A percentile compares a stretch with the other conserved stretches of the same genome.
Conservation (phyloP, 2,797 vertebrate species). For the Xenopus petersii region DNA sequence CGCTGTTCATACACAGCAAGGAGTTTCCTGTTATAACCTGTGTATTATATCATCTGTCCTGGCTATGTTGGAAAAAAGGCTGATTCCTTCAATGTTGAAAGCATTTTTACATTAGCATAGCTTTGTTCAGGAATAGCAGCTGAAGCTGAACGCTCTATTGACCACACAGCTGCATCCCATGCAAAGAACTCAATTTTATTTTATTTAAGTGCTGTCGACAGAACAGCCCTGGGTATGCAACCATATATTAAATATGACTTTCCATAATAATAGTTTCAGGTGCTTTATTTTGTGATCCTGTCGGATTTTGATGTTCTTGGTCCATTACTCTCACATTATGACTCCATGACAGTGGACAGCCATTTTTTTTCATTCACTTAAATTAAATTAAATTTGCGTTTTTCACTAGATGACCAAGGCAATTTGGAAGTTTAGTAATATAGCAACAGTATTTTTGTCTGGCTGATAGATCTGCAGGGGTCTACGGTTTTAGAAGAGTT, state of each 20-base stretch:
- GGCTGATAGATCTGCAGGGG: background rate
- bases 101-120: background rate
- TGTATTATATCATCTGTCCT: background rate
- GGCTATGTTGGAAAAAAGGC: background rate
- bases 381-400: background rate
- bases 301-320: background rate
- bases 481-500: background rate
- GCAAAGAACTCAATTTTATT: background rate
- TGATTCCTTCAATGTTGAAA: background rate
- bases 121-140: background rate
- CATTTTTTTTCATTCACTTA: background rate
- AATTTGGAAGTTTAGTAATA: background rate
- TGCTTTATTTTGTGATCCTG: background rate
- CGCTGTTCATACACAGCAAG: conserved; percentile 5
- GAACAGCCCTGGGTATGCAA: conserved; percentile 1
- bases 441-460: background rate
- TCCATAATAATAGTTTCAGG: background rate
- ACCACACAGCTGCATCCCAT: background rate
- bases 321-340: conserved; percentile 9
- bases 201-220: conserved; percentile 5
- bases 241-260: background rate
- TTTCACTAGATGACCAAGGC: background rate
- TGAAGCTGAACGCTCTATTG: conserved; percentile 5
- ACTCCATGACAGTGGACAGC: background rate
- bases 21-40: background rate